Percentiles rank a stretch among this genome's conserved stretches.
Conservation (phyloP, 2,888 invertebrate species). For the Portevinia maculata region DNA sequence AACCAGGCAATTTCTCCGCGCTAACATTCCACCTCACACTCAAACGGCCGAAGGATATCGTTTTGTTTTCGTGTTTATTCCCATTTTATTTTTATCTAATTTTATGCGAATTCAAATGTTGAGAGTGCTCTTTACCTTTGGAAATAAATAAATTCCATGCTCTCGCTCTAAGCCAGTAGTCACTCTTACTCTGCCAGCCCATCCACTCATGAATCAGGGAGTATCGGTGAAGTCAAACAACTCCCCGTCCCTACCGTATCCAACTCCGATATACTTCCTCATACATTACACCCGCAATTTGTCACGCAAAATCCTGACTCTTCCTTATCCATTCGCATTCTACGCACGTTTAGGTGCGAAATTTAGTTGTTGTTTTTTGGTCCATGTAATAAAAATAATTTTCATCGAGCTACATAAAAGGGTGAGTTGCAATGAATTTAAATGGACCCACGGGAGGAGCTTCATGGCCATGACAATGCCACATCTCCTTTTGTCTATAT, state of each 20-base stretch:
- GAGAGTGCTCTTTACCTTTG: constrained; percentile 63
- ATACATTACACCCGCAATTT: constrained; percentile 69
- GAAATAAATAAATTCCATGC: constrained; percentile 56
- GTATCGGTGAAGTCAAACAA: constrained; percentile 56
- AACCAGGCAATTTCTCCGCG: neutral
- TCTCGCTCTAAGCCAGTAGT: constrained; percentile 36
- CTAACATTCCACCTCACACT: neutral
- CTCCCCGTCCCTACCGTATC: too few species aligned
- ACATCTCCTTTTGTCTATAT: constrained; percentile 1
- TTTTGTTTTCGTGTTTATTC: constrained; percentile 63
- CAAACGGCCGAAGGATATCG: constrained; percentile 49
- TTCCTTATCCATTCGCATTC: constrained; percentile 42
- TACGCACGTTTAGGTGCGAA: constrained; percentile 73
- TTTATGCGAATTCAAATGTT: constrained; percentile 67
- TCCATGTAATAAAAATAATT: constrained; percentile 70
- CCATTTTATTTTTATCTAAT: constrained; percentile 61
- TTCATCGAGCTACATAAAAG: constrained; percentile 68
- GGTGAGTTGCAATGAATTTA: constrained; percentile 71
- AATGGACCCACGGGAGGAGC: constrained; percentile 57
- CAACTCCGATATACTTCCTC: constrained; percentile 27
- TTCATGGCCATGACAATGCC: neutral
- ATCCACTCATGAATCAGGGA: constrained; percentile 13
- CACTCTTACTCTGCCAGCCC: constrained; percentile 39
- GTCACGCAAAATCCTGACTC: constrained; percentile 63
- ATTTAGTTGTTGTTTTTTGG: constrained; percentile 46